phyloP scores from a whole-genome alignment of 2,797 vertebrate genomes.

The Pogonophryne albipinna region DNA sequence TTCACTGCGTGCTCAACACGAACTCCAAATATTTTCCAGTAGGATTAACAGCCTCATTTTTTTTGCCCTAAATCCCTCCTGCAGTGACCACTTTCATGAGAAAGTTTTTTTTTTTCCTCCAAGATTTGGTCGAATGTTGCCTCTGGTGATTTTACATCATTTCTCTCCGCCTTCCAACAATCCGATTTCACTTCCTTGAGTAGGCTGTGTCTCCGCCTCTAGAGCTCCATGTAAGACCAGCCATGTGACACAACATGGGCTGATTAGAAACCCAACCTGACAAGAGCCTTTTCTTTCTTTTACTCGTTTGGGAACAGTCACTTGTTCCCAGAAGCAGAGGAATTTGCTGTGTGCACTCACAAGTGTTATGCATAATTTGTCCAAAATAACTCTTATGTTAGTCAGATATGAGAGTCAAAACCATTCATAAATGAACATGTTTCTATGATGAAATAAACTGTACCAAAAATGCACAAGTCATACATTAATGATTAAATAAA shows the following conservation, averaged over 20 bases:
- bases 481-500: not conserved
- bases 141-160: constrained; percentile 86
- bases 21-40: constrained; percentile 12
- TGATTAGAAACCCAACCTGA: constrained; percentile 67
- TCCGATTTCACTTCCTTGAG: constrained; percentile 78
- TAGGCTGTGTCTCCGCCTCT: constrained; percentile 64
- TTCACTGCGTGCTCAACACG: constrained; percentile 12
- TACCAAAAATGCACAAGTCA: not conserved
- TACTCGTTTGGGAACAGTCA: constrained; percentile 20
- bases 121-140: constrained; percentile 74
- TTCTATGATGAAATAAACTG: not conserved
- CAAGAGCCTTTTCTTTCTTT: constrained; percentile 49
- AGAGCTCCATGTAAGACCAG: constrained; percentile 68
- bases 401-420: not conserved
- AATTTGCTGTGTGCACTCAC: not conserved
- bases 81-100: constrained; percentile 48
- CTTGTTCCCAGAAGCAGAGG: constrained; percentile 19
- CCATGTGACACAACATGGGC: constrained; percentile 77
- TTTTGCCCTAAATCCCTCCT: constrained; percentile 27
- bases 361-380: not conserved
- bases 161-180: constrained; percentile 81
- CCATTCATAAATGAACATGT: not conserved
- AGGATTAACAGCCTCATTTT: constrained; percentile 27
- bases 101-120: constrained; percentile 28
- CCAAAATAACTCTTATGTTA: not conserved